Percentiles rank a stretch among this genome's conserved stretches.
phyloP scores from a whole-genome alignment of 1,140 invertebrate species.

The Cherax destructor region DNA sequence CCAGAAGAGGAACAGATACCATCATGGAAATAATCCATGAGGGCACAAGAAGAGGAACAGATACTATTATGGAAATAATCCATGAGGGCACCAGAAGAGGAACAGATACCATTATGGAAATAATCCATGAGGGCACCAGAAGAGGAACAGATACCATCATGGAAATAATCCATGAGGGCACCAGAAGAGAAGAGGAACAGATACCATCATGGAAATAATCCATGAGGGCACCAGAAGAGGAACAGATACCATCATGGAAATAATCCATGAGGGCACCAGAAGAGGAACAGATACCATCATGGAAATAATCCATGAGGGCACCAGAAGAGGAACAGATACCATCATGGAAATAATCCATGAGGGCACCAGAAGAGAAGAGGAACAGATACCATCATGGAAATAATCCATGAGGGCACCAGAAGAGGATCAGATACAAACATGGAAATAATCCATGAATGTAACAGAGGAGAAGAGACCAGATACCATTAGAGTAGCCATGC shows the following conservation, averaged over 20 bases:
- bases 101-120: background rate
- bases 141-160: background rate
- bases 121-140: background rate
- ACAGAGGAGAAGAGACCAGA: background rate
- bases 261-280: background rate
- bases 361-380: too few species aligned
- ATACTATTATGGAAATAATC: background rate
- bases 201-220: background rate
- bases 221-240: background rate
- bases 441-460: background rate
- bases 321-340: background rate
- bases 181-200: background rate
- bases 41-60: background rate
- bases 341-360: background rate
- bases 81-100: too few species aligned
- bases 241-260: background rate
- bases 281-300: background rate
- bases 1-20: background rate
- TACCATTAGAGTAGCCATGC: background rate
- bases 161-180: background rate
- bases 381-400: background rate
- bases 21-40: background rate
- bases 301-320: background rate
- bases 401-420: background rate
- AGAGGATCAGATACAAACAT: background rate